Evolutionary conservation across 1,140 invertebrate genomes (phyloP), one percentile per base, ranked within the genome.

Genomic region (Leucophenga varia): DNA sequence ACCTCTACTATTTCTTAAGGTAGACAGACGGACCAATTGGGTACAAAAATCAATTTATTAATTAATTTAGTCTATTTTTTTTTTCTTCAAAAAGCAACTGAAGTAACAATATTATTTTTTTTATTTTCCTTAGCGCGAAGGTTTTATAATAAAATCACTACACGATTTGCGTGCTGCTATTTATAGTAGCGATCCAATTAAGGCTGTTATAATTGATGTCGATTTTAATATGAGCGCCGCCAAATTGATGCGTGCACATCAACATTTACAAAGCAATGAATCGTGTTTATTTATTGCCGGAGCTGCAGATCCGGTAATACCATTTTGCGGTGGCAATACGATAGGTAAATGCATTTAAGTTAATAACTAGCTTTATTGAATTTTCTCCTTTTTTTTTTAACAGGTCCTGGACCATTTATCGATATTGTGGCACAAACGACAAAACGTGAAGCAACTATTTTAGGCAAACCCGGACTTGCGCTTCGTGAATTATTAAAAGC

Each of bases 391-490:
- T 21, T 32, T 44, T 28, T 2, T 10, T 5, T 42, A 9, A 14
- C n/a, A 81, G 82, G 81, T 38, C 68, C 77, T 0, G 78, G 79
- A 0, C 52, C 75, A n/a, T 78, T 83, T 18, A 75, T 74, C 1
- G 73, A 81, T 1, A 52, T 83, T 17, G 71, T 83, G 1, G 72
- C 57, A 4, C 51, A 76, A 12, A 58, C 78, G 13, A 64, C 69
- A 8, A 73, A 77, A 30, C 76, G 78, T 6, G 45, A 72, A 10
- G 81, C 82, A 0, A 64, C 76, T 3, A 43, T 61, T 5, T 68
- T 81, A 38, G 80, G 78, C 0, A 85, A 85, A 47, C 82, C 83
- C 0, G 79, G 81, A 0, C 55, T 73, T 38, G 49, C 61, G 19
- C 68, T 84, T 14, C 77, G 78, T 21, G 47, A 73, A 32, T 55